These are phyloP conservation scores for Dendrolimus pini DNA, from an alignment of 2,888 invertebrate genomes.

Conservation along the genomic window DNA sequence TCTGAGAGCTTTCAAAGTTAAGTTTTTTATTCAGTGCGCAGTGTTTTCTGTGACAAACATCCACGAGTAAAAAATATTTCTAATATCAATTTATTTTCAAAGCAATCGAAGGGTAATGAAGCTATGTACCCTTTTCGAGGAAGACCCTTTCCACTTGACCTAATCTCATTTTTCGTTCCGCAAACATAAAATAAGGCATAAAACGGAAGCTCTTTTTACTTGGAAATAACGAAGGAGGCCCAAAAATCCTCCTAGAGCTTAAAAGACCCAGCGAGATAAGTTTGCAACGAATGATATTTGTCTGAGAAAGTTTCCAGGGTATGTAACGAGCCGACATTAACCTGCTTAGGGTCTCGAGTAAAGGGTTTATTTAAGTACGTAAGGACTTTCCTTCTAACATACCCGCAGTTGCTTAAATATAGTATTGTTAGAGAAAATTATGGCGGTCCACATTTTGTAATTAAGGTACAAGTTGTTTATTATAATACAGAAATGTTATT, in stretches of 20 bases:
- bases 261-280: slow-evolving; percentile 32
- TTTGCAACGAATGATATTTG: slow-evolving; percentile 36
- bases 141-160: slow-evolving; percentile 15
- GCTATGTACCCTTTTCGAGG: background rate
- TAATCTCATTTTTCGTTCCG: slow-evolving; percentile 18
- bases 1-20: too few species aligned
- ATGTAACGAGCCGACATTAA: slow-evolving; percentile 21
- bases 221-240: slow-evolving; percentile 33
- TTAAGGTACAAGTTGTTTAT: background rate
- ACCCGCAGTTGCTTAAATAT: background rate
- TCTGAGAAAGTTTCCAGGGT: slow-evolving; percentile 19
- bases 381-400: background rate
- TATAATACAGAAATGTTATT: too few species aligned
- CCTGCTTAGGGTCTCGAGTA: slow-evolving; percentile 1
- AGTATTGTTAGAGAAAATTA: background rate
- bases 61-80: too few species aligned
- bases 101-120: too few species aligned
- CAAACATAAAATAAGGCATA: slow-evolving; percentile 22
- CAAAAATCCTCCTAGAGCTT: slow-evolving; percentile 31
- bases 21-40: too few species aligned
- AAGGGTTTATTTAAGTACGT: background rate
- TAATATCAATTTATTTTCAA: too few species aligned
- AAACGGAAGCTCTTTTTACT: slow-evolving; percentile 21
- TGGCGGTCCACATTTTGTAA: background rate
- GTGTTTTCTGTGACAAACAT: too few species aligned